Percentiles rank a stretch among this genome's conserved stretches.
phyloP scores from a whole-genome alignment of 2,888 invertebrate species.

The Entomobrya proxima region DNA sequence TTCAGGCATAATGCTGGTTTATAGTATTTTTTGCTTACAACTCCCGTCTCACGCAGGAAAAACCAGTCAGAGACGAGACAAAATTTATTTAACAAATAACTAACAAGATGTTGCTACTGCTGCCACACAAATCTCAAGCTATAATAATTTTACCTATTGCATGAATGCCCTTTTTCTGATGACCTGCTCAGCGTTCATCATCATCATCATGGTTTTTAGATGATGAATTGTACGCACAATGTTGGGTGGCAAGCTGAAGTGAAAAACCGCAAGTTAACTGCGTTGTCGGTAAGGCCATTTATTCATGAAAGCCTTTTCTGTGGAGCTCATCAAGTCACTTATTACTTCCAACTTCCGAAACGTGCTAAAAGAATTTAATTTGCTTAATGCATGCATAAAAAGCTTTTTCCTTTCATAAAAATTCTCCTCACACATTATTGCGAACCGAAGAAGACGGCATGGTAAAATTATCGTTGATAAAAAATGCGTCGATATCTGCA shows the following conservation, averaged over 20 bases:
- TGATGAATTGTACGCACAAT: neutral
- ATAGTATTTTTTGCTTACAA: neutral
- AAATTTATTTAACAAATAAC: neutral
- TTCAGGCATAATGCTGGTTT: neutral
- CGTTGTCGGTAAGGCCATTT: neutral
- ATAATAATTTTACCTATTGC: neutral
- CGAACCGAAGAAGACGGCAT: neutral
- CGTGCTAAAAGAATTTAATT: slow-evolving; percentile 53
- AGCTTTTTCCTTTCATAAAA: slow-evolving; percentile 41
- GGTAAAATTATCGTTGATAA: neutral
- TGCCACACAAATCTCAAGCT: neutral
- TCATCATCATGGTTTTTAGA: neutral
- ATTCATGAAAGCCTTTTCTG: neutral
- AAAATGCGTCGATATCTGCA: neutral
- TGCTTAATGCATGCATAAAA: slow-evolving; percentile 52
- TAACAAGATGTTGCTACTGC: slow-evolving; percentile 21
- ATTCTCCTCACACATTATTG: slow-evolving; percentile 40
- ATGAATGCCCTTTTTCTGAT: neutral
- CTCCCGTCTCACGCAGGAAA: neutral
- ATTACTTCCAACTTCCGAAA: slow-evolving; percentile 34
- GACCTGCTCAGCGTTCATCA: neutral
- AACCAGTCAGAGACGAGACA: neutral
- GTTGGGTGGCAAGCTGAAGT: neutral
- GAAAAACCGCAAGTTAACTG: neutral
- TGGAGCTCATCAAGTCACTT: slow-evolving; percentile 3